A percentile compares a stretch with the other conserved stretches of the same genome.
Evolutionary conservation across 2,113 vertebrate species (phyloP).

Genomic region (Eurystomus gularis): DNA sequence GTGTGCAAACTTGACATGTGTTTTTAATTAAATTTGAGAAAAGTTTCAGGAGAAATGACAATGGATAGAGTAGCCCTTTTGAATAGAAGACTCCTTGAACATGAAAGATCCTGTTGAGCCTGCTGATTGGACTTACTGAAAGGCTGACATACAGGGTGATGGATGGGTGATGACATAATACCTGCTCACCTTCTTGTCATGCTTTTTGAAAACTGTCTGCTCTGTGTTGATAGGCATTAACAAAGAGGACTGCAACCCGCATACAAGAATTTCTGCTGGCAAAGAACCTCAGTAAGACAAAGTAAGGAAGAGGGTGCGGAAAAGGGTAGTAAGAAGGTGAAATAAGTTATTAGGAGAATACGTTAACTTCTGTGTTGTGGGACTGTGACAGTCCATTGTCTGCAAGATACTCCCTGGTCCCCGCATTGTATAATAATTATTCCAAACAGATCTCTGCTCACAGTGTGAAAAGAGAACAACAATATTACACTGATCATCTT

Average conservation of each 20-base stretch:
- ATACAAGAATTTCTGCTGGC: constrained; percentile 33
- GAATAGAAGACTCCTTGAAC: constrained; percentile 27
- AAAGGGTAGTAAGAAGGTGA: background rate
- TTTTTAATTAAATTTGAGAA: constrained; percentile 59
- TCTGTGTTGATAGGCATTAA: constrained; percentile 57
- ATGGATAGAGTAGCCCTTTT: background rate
- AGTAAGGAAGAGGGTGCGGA: background rate
- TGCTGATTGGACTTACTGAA: constrained; percentile 44
- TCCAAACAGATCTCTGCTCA: background rate
- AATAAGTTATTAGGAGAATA: background rate
- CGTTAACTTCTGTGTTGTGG: background rate
- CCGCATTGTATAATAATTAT: background rate
- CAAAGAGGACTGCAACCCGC: constrained; percentile 2
- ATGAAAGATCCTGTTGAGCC: constrained; percentile 18
- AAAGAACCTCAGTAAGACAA: constrained; percentile 6
- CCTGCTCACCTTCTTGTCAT: constrained; percentile 19
- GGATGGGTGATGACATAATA: constrained; percentile 62
- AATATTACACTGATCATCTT: background rate
- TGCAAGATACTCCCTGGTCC: background rate
- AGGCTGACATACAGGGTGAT: constrained; percentile 48
- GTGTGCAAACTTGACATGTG: constrained; percentile 58
- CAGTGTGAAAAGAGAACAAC: background rate
- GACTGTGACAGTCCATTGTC: background rate
- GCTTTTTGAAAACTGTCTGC: constrained; percentile 59
- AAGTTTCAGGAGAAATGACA: constrained; percentile 26